These are phyloP conservation scores for Motacilla alba DNA, from an alignment of 2,113 vertebrate genomes.

Conservation along the genomic window DNA sequence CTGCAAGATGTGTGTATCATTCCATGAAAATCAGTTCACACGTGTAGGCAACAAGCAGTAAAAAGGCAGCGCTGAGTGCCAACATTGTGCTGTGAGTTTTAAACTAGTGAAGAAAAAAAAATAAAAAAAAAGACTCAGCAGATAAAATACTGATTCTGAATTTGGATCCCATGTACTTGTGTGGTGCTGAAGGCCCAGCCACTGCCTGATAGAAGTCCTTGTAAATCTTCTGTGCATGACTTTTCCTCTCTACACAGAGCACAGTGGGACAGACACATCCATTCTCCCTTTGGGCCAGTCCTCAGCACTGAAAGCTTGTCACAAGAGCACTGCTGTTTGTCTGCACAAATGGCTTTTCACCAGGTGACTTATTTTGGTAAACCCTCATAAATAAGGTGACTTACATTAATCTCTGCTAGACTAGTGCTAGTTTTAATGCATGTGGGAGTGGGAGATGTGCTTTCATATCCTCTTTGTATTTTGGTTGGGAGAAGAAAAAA, in stretches of 20 bases:
- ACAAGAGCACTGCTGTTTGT: not conserved
- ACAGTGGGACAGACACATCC: not conserved
- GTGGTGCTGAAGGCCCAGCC: not conserved
- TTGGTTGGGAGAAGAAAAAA: not conserved
- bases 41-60: slow-evolving; percentile 31
- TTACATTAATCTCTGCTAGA: not conserved
- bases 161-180: not conserved
- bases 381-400: not conserved
- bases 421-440: not conserved
- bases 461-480: not conserved
- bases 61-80: slow-evolving; percentile 23
- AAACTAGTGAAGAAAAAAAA: not conserved
- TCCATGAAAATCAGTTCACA: slow-evolving; percentile 27
- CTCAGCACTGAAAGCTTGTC: not conserved
- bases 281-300: not conserved
- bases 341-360: not conserved
- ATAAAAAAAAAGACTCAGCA: not conserved
- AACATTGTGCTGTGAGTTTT: not conserved
- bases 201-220: not conserved
- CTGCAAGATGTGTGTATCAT: slow-evolving; percentile 22
- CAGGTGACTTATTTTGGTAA: not conserved
- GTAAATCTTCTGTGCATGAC: not conserved
- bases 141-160: not conserved
- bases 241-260: not conserved
- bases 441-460: not conserved